These are phyloP conservation scores for Bellardia pandia DNA, from an alignment of 2,888 invertebrate genomes.

Conservation along the genomic window DNA sequence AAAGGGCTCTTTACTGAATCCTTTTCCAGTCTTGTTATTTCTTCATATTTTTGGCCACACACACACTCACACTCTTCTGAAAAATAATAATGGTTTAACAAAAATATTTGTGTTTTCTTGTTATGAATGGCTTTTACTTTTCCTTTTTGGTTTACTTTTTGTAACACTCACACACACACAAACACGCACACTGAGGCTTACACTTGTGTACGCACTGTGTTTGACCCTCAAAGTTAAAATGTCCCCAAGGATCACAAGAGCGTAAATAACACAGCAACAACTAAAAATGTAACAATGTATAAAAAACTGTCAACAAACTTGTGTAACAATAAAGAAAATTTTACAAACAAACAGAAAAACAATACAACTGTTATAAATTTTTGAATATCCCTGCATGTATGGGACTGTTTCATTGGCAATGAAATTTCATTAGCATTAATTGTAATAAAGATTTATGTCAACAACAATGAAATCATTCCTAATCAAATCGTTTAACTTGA, in stretches of 20 bases:
- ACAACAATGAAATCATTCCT: constrained; percentile 5
- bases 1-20: too few species aligned
- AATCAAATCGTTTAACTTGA: background rate
- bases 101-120: constrained; percentile 51
- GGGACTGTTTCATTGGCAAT: constrained; percentile 22
- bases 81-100: constrained; percentile 41
- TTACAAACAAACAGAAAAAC: constrained; percentile 16
- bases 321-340: constrained; percentile 53
- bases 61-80: background rate
- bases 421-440: constrained; percentile 18
- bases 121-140: constrained; percentile 44
- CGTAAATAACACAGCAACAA: constrained; percentile 25
- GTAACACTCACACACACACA: background rate
- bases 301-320: constrained; percentile 49
- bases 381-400: constrained; percentile 27
- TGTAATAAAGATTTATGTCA: constrained; percentile 10
- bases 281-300: background rate
- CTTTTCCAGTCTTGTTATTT: background rate
- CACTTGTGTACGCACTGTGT: background rate
- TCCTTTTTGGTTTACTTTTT: constrained; percentile 18
- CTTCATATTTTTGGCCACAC: constrained; percentile 9
- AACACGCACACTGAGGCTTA: background rate
- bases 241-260: constrained; percentile 61
- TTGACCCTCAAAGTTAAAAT: constrained; percentile 68
- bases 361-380: constrained; percentile 50